Evolutionary conservation across 2,797 vertebrate species (phyloP).

Genomic region (Brachymystax lenok): DNA sequence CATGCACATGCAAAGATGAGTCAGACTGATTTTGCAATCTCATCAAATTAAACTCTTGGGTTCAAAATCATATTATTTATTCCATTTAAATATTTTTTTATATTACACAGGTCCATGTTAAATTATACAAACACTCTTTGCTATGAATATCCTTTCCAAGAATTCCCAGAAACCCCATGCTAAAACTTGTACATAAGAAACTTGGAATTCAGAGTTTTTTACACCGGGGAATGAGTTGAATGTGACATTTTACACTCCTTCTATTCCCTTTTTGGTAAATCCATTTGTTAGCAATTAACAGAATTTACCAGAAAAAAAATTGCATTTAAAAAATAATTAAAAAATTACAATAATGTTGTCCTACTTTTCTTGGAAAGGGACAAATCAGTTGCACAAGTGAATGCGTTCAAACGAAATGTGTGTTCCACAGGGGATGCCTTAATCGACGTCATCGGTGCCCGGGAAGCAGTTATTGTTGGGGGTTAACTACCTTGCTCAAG

Average conservation of each 20-base stretch:
- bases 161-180: constrained; percentile 78
- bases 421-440: no score
- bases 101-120: constrained; percentile 84
- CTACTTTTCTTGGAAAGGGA: constrained; percentile 35
- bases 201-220: constrained; percentile 58
- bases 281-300: constrained; percentile 59
- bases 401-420: no score
- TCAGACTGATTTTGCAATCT: background rate
- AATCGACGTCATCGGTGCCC: no score
- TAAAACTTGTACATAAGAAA: constrained; percentile 69
- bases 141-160: constrained; percentile 80
- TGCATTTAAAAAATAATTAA: constrained; percentile 67
- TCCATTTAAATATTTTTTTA: constrained; percentile 87
- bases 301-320: constrained; percentile 64
- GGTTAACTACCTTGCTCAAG: no score
- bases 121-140: constrained; percentile 85
- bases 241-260: constrained; percentile 35
- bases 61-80: constrained; percentile 86
- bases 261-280: constrained; percentile 61
- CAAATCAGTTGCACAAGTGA: no score
- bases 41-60: background rate
- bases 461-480: no score
- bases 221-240: constrained; percentile 65
- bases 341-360: constrained; percentile 35
- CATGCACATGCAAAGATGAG: background rate